Evolutionary conservation across 1,140 invertebrate genomes (phyloP).

Genomic region (Megathymus violae): DNA sequence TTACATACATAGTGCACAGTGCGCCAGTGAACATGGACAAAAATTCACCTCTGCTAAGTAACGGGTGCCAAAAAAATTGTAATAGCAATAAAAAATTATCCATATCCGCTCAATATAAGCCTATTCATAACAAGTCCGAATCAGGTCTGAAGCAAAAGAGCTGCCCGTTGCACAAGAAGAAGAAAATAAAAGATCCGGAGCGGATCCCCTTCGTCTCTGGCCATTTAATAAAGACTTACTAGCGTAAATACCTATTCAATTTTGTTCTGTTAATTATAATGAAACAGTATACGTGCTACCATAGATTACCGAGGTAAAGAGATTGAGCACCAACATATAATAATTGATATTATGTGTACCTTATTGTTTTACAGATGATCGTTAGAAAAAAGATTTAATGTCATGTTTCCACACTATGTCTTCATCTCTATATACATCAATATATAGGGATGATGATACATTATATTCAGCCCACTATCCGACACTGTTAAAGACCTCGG

Average conservation of each 20-base stretch:
- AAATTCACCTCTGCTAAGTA: slow-evolving; percentile 36
- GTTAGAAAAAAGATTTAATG: too few relatives aligned
- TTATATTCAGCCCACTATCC: too few relatives aligned
- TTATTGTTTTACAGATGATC: too few relatives aligned
- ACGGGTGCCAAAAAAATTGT: slow-evolving; percentile 61
- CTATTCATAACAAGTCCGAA: slow-evolving; percentile 73
- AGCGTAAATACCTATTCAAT: slow-evolving; percentile 29
- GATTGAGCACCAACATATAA: too few relatives aligned
- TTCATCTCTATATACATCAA: too few relatives aligned
- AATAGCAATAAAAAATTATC: slow-evolving; percentile 62
- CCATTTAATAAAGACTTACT: slow-evolving; percentile 79
- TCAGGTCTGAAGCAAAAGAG: slow-evolving; percentile 63
- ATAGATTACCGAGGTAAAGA: too few relatives aligned
- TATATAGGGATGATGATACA: too few relatives aligned
- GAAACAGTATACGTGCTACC: not conserved
- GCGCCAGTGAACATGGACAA: slow-evolving; percentile 8
- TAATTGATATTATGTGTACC: too few relatives aligned
- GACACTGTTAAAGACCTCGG: too few relatives aligned
- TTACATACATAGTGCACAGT: slow-evolving; percentile 36
- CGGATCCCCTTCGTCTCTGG: slow-evolving; percentile 62
- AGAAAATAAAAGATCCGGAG: slow-evolving; percentile 64
- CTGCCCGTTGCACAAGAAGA: slow-evolving; percentile 71
- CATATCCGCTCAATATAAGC: slow-evolving; percentile 63
- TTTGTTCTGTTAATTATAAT: not conserved
- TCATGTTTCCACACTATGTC: too few relatives aligned